Conservation (phyloP, 2,888 invertebrate species). For the Spodoptera exigua region DNA sequence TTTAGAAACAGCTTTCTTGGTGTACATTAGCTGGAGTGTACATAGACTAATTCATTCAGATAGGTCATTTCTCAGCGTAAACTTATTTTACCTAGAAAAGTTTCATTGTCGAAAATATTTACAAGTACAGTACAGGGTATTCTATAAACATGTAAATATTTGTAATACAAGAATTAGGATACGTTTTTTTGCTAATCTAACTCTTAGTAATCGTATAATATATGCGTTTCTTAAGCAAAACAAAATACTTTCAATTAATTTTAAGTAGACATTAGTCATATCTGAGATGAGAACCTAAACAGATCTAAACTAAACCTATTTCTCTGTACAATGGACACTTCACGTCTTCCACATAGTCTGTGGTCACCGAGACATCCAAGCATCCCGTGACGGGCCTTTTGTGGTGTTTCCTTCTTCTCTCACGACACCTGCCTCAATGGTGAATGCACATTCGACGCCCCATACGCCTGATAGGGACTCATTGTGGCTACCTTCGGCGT, state of each 20-base stretch:
- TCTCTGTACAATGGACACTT: neutral
- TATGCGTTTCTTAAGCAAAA: too few species aligned
- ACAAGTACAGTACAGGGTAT: too few species aligned
- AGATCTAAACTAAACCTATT: neutral
- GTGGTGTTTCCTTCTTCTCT: constrained; percentile 74
- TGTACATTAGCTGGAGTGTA: constrained; percentile 63
- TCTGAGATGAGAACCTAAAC: too few species aligned
- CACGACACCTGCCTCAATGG: constrained; percentile 65
- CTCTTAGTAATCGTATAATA: too few species aligned
- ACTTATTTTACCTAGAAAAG: neutral
- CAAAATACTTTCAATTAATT: too few species aligned
- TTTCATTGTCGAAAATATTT: too few species aligned
- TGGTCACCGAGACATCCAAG: constrained; percentile 68
- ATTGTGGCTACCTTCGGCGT: constrained; percentile 48
- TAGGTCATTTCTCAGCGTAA: constrained; percentile 8
- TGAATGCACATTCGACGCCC: constrained; percentile 76
- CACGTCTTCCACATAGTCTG: constrained; percentile 47
- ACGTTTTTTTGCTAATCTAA: too few species aligned
- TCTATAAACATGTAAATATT: too few species aligned
- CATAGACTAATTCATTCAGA: constrained; percentile 56
- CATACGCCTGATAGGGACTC: constrained; percentile 59
- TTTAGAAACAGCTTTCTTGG: constrained; percentile 77
- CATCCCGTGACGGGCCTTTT: constrained; percentile 73
- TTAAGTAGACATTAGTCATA: too few species aligned
- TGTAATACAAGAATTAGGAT: too few species aligned